These are phyloP conservation scores for Cheilosia vernalis DNA, from an alignment of 2,888 invertebrate species.

Conservation along the genomic window DNA sequence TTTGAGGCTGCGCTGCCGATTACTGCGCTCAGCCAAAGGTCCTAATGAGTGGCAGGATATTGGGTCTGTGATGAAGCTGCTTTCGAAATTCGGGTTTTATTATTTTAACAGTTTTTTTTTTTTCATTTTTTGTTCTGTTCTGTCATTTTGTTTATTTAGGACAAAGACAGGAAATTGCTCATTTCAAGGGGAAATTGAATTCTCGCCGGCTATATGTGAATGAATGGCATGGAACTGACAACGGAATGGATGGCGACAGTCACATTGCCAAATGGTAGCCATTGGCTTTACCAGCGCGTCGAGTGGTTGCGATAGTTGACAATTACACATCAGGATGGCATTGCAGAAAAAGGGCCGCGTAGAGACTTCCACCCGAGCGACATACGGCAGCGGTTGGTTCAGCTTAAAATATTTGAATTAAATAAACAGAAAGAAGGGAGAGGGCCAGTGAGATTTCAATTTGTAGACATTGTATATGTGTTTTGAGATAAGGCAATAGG, in stretches of 20 bases:
- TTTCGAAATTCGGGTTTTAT: conserved; percentile 56
- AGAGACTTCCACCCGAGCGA: conserved; percentile 12
- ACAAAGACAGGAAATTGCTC: conserved; percentile 73
- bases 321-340: conserved; percentile 20
- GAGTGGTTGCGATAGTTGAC: conserved; percentile 65
- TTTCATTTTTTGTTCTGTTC: conserved; percentile 12
- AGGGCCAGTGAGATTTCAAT: conserved; percentile 25
- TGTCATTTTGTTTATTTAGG: conserved; percentile 69
- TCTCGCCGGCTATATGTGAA: conserved; percentile 49
- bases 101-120: conserved; percentile 63
- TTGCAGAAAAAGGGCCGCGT: conserved; percentile 39
- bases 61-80: conserved; percentile 44
- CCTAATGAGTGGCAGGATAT: conserved; percentile 53
- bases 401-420: conserved; percentile 70
- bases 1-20: conserved; percentile 35
- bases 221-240: conserved; percentile 28
- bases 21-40: conserved; percentile 31
- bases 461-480: conserved; percentile 27
- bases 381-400: conserved; percentile 55
- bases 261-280: conserved; percentile 73
- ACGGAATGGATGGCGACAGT: conserved; percentile 58
- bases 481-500: conserved; percentile 46
- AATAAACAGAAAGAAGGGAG: conserved; percentile 50
- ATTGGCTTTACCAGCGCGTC: conserved; percentile 13
- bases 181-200: conserved; percentile 73